Conservation (phyloP, 2,888 invertebrate genomes). For the Disparrhopalites patrizii region DNA sequence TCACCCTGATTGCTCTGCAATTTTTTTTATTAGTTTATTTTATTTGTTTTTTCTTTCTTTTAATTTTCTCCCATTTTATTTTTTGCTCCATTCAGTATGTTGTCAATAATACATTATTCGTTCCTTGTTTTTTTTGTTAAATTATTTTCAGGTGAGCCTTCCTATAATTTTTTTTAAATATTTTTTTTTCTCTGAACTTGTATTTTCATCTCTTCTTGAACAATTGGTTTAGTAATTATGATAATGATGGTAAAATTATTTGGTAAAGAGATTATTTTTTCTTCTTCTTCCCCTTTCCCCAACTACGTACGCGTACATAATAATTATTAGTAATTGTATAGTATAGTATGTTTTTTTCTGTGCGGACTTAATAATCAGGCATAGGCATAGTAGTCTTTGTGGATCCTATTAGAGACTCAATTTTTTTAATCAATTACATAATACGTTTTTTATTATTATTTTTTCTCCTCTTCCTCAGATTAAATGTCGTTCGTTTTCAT, state of each 20-base stretch:
- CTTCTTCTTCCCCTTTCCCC: background rate
- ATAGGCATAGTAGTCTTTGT: slow-evolving; percentile 31
- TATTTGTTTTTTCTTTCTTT: background rate
- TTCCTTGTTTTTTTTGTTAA: background rate
- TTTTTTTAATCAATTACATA: background rate
- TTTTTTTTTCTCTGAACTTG: background rate
- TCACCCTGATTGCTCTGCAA: background rate
- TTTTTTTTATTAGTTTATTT: background rate
- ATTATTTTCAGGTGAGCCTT: background rate
- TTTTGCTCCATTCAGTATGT: background rate
- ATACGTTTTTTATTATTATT: background rate
- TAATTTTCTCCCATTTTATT: background rate
- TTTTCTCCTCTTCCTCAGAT: too few species aligned
- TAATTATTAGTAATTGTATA: slow-evolving; percentile 7
- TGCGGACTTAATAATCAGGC: slow-evolving; percentile 33
- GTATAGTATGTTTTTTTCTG: slow-evolving; percentile 18
- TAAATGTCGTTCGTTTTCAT: background rate
- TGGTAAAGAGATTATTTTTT: too few species aligned
- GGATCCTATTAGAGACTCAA: slow-evolving; percentile 22
- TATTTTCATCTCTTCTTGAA: background rate
- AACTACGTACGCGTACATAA: slow-evolving; percentile 25
- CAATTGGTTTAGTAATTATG: background rate
- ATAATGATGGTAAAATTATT: too few species aligned
- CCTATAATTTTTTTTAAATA: background rate
- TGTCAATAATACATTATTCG: background rate